Percentiles rank a stretch among this genome's conserved stretches.
These are phyloP conservation scores for Spilosoma lubricipeda DNA, from an alignment of 2,888 invertebrate species.

Conservation along the genomic window DNA sequence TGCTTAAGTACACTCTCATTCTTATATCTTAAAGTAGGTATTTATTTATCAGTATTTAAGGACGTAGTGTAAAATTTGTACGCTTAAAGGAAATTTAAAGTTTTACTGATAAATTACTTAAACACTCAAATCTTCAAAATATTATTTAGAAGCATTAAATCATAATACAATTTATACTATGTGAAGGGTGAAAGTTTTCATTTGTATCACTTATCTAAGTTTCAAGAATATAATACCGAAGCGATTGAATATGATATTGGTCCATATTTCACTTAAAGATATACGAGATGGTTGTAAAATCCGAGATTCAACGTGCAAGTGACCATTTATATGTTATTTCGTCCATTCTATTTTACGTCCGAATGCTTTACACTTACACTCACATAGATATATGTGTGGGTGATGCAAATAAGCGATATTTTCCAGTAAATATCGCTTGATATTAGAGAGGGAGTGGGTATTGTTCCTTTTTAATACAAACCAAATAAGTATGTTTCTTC, in stretches of 20 bases:
- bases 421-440: conserved; percentile 72
- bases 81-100: conserved; percentile 21
- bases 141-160: conserved; percentile 58
- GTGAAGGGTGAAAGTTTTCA: conserved; percentile 44
- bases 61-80: conserved; percentile 35
- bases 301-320: conserved; percentile 70
- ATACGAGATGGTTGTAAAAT: conserved; percentile 73
- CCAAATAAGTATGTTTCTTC: conserved; percentile 69
- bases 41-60: conserved; percentile 37
- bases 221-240: conserved; percentile 58
- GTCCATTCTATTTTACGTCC: conserved; percentile 75
- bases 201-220: conserved; percentile 51
- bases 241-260: conserved; percentile 69
- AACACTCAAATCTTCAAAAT: conserved; percentile 54
- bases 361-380: conserved; percentile 68
- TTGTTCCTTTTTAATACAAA: conserved; percentile 67
- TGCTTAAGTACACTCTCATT: conserved; percentile 21
- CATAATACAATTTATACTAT: conserved; percentile 40
- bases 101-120: conserved; percentile 54
- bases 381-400: conserved; percentile 73
- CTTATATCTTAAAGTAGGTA: conserved; percentile 38
- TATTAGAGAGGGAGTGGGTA: conserved; percentile 65
- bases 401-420: conserved; percentile 79
- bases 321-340: conserved; percentile 77
- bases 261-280: conserved; percentile 72